phyloP scores from a whole-genome alignment of 2,797 vertebrate genomes.

The Gorsachius magnificus region DNA sequence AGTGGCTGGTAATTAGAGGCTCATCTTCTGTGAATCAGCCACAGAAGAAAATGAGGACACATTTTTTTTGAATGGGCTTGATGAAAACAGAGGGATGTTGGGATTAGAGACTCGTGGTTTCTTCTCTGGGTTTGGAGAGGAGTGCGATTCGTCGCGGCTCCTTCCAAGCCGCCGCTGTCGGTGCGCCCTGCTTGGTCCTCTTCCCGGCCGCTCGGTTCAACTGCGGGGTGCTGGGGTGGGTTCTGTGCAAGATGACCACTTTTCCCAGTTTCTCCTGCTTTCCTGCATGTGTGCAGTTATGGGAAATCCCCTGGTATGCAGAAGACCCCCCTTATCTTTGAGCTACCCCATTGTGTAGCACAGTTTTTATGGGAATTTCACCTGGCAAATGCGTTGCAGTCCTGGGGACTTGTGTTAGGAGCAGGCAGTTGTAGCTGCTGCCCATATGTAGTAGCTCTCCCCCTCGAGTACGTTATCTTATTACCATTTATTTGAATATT shows the following conservation, averaged over 20 bases:
- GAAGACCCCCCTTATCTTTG: background rate
- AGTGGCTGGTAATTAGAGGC: slow-evolving; percentile 5
- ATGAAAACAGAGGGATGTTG: background rate
- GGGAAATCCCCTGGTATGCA: background rate
- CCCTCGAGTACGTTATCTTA: background rate
- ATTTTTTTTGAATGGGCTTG: slow-evolving; percentile 32
- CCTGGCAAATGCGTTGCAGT: background rate
- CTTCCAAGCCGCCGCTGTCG: background rate
- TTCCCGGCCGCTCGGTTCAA: background rate
- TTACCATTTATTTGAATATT: slow-evolving; percentile 50
- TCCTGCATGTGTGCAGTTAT: background rate
- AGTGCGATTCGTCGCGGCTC: background rate
- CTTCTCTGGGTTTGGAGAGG: background rate
- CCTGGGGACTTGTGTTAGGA: background rate
- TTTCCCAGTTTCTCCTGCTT: background rate
- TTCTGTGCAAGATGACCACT: background rate
- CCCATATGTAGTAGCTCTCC: background rate
- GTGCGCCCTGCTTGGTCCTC: background rate
- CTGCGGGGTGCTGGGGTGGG: background rate
- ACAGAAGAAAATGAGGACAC: background rate
- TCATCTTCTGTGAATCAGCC: background rate
- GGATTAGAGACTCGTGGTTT: background rate
- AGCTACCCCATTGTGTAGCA: background rate
- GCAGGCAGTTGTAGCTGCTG: background rate
- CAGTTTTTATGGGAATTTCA: background rate